A percentile compares a stretch with the other conserved stretches of the same genome.
Conservation (phyloP, 2,797 vertebrate species). For the Benthosema pterotum region DNA sequence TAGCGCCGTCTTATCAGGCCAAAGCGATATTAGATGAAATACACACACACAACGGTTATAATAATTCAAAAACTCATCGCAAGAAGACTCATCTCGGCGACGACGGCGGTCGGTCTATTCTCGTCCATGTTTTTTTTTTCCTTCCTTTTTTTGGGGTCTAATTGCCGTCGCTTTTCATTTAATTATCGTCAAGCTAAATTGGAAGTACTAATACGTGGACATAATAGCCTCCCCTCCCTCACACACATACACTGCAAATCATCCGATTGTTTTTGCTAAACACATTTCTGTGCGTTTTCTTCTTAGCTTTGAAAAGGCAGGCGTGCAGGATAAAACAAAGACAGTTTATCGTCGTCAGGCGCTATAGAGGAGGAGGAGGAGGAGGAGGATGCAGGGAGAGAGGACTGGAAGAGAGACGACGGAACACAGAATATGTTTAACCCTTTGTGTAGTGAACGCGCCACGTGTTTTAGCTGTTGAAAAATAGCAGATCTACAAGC, state of each 20-base stretch:
- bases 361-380: constrained; percentile 22
- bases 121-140: constrained; percentile 49
- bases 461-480: no score
- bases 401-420: constrained; percentile 55
- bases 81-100: constrained; percentile 23
- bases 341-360: constrained; percentile 42
- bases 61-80: constrained; percentile 64
- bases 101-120: constrained; percentile 61
- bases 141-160: no score
- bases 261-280: constrained; percentile 30
- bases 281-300: constrained; percentile 23
- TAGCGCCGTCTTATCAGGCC: constrained; percentile 63
- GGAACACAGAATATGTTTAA: constrained; percentile 53
- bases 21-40: constrained; percentile 70
- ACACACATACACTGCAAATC: constrained; percentile 34
- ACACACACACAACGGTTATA: constrained; percentile 62
- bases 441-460: no score
- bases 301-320: constrained; percentile 40
- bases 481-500: no score
- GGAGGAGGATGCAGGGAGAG: constrained; percentile 20
- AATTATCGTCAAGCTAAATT: constrained; percentile 31
- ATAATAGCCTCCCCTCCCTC: constrained; percentile 32
- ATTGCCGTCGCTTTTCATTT: constrained; percentile 41
- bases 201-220: constrained; percentile 41
- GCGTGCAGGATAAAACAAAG: constrained; percentile 52